Evolutionary conservation across 2,113 vertebrate genomes (phyloP), one percentile per base, ranked within the genome.

Genomic region (Tetraodon nigroviridis): DNA sequence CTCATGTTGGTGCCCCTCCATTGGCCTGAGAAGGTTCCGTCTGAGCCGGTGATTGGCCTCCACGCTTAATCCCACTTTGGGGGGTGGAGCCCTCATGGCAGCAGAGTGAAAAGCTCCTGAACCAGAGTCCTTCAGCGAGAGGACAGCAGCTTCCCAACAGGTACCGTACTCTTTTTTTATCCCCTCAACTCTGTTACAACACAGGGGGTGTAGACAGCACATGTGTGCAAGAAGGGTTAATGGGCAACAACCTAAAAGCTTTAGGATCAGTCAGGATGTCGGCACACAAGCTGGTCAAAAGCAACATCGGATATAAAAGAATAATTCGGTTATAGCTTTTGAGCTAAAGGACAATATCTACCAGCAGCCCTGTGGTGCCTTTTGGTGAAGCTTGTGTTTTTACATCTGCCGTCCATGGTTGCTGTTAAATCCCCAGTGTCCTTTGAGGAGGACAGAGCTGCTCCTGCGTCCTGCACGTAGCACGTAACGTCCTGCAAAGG

Each of bases 91-190:
- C 11, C 16, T 51, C 21, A 6, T 17, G 19, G 65, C 46, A 53
- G 64, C 42, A 72, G 71, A 19, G 60, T 67, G 71, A 66, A 82
- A 76, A 78, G 58, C 76, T 79, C 55, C 67, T 68, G 32, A 69
- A 19, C 53, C 6, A 15, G 62, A 71, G 37, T 61, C 69, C 65
- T 75, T 71, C 32, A 69, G 55, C 63, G 51, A 68, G 66, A 73
- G 78, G 67, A 61, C 67, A 77, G 65, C 72, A 71, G 75, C 84
- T 69, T 75, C 51, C 56, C 61, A 19, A 55, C 82, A 88, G 89
- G 87, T 89, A 89, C 21, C 21, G 67, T 71, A 68, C 47, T 42
- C 37, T 54, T 18, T 61, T 54, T 18, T 61, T 5, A 11, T 67
- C 20, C 60, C 8, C 10, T 64, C 21, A 60, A 20, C 3, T 37